Conservation (phyloP, 1,140 invertebrate genomes). For the Sminthurides bifidus region DNA sequence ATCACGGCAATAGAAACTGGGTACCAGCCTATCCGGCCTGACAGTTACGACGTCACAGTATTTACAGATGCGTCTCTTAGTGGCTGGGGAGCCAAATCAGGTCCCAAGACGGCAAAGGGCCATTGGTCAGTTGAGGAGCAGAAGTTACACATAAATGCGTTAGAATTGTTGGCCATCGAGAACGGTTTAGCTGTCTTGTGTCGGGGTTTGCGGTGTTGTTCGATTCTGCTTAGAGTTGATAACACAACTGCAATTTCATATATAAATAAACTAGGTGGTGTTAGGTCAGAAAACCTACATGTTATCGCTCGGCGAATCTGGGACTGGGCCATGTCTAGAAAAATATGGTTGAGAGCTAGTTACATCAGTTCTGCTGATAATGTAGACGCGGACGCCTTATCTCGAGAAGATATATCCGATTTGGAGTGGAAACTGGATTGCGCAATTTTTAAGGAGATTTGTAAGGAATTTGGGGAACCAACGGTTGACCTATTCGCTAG, state of each 20-base stretch:
- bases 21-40: background rate
- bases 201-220: background rate
- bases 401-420: background rate
- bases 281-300: background rate
- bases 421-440: conserved; percentile 3
- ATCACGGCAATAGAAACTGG: background rate
- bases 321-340: conserved; percentile 2
- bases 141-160: conserved; percentile 5
- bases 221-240: conserved; percentile 4
- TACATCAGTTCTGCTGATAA: conserved; percentile 11
- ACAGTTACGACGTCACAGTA: background rate
- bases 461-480: background rate
- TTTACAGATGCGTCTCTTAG: conserved; percentile 10
- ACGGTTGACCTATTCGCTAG: conserved; percentile 8
- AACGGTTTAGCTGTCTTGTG: background rate
- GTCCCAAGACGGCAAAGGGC: background rate
- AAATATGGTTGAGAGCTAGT: conserved; percentile 2
- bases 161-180: conserved; percentile 8
- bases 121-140: background rate
- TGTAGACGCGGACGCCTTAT: background rate
- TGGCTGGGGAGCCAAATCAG: background rate
- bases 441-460: background rate
- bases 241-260: conserved; percentile 11
- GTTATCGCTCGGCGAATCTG: conserved; percentile 5
- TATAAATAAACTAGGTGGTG: conserved; percentile 12